Base-by-base conservation (phyloP, 2,113 vertebrate species). In the Leucopsar rothschildi region DNA sequence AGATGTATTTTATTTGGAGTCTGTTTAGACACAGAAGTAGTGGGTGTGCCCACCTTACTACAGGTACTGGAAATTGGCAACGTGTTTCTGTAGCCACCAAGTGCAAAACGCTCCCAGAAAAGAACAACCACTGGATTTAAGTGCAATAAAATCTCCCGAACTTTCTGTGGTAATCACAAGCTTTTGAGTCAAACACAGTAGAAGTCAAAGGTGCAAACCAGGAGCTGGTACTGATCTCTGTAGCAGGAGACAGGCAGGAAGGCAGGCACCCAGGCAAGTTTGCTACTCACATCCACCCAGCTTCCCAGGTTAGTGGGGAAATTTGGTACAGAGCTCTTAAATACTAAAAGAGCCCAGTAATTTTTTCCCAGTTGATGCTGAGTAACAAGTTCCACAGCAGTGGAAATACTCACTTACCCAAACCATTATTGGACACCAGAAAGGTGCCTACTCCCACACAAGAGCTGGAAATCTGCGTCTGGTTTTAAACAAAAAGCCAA, bases 401-500 rank as follows among this genome's bases (percentile, higher is more conserved):
- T 23, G 2, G 35, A 93, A 95, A 91, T 37, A 78, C 7, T 42
- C 19, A 9, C 27, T 81, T 78, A 56, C 64, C 55, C 60, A 90
- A 94, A 44, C 24, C n/a, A 20, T 60, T 56, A 60, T 4, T 80
- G 84, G 72, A 55, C 63, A 85, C 11, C 23, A 68, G 78, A 77
- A 88, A 52, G 35, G 40, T 37, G 37, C 29, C 65, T 82, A 64
- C 39, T 88, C 76, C 72, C 40, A 88, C 86, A 84, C 1, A 0
- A 86, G 64, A 91, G 35, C 73, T 92, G 66, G 53, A 85, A 87
- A 89, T 44, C 49, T 71, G 19, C 24, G 72, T 68, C 69, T 92
- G 64, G 33, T 79, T 93, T 92, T 60, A 75, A 91, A 89, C 65
- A 76, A 52, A 91, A 68, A 82, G 64, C 39, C 80, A 88, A 52